Percentiles rank a stretch among this genome's conserved stretches.
phyloP scores from a whole-genome alignment of 2,797 vertebrate species.

The Pristis pectinata region DNA sequence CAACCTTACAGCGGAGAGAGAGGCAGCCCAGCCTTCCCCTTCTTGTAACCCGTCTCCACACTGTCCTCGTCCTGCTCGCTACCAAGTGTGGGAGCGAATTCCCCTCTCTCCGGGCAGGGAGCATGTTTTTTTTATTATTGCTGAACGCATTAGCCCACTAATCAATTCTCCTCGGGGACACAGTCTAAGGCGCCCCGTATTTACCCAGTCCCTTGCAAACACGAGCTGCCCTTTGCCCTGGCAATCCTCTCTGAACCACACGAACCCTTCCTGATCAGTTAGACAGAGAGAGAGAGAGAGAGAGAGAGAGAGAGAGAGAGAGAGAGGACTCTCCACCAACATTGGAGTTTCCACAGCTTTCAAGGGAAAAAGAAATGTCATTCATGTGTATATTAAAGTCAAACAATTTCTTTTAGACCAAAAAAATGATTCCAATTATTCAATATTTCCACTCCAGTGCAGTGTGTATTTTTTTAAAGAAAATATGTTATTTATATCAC shows the following conservation, averaged over 20 bases:
- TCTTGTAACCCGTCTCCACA: too few relatives aligned
- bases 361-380: background rate
- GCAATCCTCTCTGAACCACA: background rate
- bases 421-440: slow-evolving; percentile 25
- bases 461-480: slow-evolving; percentile 20
- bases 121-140: background rate
- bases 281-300: too few relatives aligned
- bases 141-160: background rate
- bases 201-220: background rate
- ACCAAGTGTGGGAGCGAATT: background rate
- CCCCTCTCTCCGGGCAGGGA: background rate
- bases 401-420: background rate
- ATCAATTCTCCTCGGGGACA: background rate
- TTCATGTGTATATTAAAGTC: background rate
- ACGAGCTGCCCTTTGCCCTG: background rate
- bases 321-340: too few relatives aligned
- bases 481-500: slow-evolving; percentile 32
- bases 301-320: too few relatives aligned
- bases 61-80: too few relatives aligned
- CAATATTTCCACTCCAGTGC: slow-evolving; percentile 31
- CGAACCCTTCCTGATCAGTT: background rate
- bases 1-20: too few relatives aligned
- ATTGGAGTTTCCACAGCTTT: background rate
- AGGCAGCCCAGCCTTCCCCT: too few relatives aligned
- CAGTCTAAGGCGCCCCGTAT: background rate